Evolutionary conservation across 2,888 invertebrate species (phyloP).

Genomic region (Chrysina gloriosa): DNA sequence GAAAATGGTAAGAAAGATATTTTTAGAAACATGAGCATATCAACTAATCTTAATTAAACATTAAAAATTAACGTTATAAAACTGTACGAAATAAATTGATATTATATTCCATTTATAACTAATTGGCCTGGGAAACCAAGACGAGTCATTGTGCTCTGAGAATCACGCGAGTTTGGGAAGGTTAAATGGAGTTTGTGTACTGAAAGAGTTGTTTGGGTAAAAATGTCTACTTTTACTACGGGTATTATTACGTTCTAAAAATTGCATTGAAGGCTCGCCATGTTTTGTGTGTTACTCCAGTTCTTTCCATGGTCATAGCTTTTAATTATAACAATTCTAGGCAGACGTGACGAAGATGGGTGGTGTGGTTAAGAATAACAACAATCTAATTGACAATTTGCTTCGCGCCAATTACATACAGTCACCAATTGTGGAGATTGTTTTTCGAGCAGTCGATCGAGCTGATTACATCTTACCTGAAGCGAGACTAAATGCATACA

Average conservation of each 20-base stretch:
- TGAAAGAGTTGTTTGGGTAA: conserved; percentile 41
- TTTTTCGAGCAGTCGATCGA: conserved; percentile 86
- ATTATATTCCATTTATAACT: too few relatives aligned
- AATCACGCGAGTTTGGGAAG: too few relatives aligned
- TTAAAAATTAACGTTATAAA: too few relatives aligned
- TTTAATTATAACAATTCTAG: conserved; percentile 26
- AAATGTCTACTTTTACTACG: conserved; percentile 41
- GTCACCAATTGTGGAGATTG: conserved; percentile 76
- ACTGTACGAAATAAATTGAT: too few relatives aligned
- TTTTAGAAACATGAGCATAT: too few relatives aligned
- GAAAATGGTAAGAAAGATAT: too few relatives aligned
- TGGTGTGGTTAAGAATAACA: conserved; percentile 84
- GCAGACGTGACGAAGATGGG: conserved; percentile 72
- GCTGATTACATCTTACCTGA: conserved; percentile 81
- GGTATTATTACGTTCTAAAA: conserved; percentile 17
- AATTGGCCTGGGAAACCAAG: too few relatives aligned
- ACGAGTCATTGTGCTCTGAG: too few relatives aligned
- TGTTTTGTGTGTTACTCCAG: conserved; percentile 11
- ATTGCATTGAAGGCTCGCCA: conserved; percentile 20
- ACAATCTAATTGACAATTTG: conserved; percentile 87
- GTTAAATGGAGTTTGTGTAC: conserved; percentile 43
- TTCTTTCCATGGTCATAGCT: conserved; percentile 3
- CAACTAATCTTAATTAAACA: too few relatives aligned
- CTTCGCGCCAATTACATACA: conserved; percentile 80
- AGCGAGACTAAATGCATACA: conserved; percentile 75